Evolutionary conservation across 2,888 invertebrate genomes (phyloP), one percentile per base, ranked within the genome.

Genomic region (Rhabditoides inermis): DNA sequence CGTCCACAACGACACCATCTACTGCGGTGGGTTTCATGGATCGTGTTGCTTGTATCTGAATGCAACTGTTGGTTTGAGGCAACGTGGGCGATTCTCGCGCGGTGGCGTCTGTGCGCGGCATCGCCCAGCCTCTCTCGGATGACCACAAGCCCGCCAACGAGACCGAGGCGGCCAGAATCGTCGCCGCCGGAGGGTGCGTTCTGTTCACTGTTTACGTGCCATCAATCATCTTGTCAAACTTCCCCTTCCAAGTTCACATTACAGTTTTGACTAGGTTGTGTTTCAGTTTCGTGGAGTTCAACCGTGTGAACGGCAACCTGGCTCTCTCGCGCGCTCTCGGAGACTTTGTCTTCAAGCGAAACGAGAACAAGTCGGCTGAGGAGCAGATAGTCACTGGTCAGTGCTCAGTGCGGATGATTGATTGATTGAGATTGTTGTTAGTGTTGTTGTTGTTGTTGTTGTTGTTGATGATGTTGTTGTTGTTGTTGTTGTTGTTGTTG

Each of bases 1-100:
- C 22, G 58, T 81, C 15, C 90, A 90, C 80, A 85, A 89, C 70
- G 84, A 85, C 76, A 84, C 84, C 61, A 80, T 95, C 39, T 94
- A 86, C 78, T 92, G 94, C 81, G 85, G 85, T 81, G 18, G 46
- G 61, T 53, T 44, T 44, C 3, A 6, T 5, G 3, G 10, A n/a
- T 20, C n/a, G n/a, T n/a, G n/a, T n/a, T n/a, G n/a, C n/a, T n/a
- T n/a, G n/a, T n/a, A n/a, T n/a, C n/a, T n/a, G n/a, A n/a, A n/a
- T n/a, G n/a, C n/a, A n/a, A n/a, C n/a, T n/a, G n/a, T n/a, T n/a
- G 22, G 53, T 64, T 56, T 55, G 78, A 84, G 92, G 89, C 51
- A 98, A 98, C 78, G 91, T 90, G 10, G 98, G 98, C 0, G 98
- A 98, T 77, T 94, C 94, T 1, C 83, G 98, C 61, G 90, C 92